These are phyloP conservation scores for Lepisosteus osseus DNA, from an alignment of 2,113 vertebrate genomes.

Conservation along the genomic window DNA sequence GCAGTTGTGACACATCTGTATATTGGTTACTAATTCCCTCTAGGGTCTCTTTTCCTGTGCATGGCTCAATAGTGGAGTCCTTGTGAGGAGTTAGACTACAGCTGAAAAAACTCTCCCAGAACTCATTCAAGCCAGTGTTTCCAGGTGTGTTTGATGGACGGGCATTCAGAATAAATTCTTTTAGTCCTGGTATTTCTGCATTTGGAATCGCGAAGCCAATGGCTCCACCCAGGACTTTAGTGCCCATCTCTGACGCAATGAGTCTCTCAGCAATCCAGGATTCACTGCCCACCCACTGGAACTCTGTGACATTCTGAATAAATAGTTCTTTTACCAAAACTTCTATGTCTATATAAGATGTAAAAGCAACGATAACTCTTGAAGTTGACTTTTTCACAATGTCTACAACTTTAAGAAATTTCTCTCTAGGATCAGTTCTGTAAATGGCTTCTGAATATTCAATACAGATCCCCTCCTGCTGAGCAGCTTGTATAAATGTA, in stretches of 20 bases:
- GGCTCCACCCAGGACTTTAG: not conserved
- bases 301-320: conserved; percentile 2
- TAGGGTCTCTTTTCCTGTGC: conserved; percentile 13
- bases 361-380: conserved; percentile 3
- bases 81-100: not conserved
- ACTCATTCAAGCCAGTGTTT: conserved; percentile 3
- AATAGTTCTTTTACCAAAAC: not conserved
- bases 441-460: conserved; percentile 4
- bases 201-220: not conserved
- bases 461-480: conserved; percentile 1
- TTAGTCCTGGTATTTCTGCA: conserved; percentile 5
- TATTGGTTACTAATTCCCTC: not conserved
- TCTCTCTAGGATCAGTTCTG: conserved; percentile 3
- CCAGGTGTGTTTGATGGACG: conserved; percentile 3
- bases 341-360: not conserved
- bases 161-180: conserved; percentile 11
- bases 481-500: not conserved
- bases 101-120: conserved; percentile 10
- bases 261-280: not conserved
- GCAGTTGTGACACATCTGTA: conserved; percentile 3
- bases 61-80: not conserved
- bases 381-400: not conserved
- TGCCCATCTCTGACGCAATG: not conserved
- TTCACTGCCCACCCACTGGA: conserved; percentile 12
- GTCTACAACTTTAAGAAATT: not conserved